phyloP scores from a whole-genome alignment of 1,140 invertebrate species.

The Heliconius hermathena region DNA sequence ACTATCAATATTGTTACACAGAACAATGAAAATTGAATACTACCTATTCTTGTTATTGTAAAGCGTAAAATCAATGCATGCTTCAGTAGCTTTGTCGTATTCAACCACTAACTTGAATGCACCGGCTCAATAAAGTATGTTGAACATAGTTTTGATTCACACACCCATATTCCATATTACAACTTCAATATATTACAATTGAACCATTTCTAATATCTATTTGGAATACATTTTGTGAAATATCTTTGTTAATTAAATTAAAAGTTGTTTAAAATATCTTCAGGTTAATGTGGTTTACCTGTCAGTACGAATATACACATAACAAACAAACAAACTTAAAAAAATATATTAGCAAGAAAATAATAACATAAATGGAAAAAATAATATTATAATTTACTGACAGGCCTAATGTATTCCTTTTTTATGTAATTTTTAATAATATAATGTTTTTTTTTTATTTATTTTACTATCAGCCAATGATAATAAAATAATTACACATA shows the following conservation, averaged over 20 bases:
- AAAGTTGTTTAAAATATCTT: not conserved
- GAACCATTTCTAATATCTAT: not conserved
- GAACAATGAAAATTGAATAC: slow-evolving; percentile 39
- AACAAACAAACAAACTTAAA: not conserved
- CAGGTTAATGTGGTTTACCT: not conserved
- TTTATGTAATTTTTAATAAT: not conserved
- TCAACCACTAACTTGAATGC: slow-evolving; percentile 39
- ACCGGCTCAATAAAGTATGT: slow-evolving; percentile 23
- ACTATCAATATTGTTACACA: slow-evolving; percentile 51
- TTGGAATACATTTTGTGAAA: not conserved
- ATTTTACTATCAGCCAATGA: not conserved
- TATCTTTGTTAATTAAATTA: not conserved
- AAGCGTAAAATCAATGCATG: slow-evolving; percentile 46
- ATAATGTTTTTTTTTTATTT: not conserved
- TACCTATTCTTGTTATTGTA: slow-evolving; percentile 49
- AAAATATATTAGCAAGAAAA: not conserved
- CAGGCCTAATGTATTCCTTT: not conserved
- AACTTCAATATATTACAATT: not conserved
- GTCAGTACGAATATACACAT: slow-evolving; percentile 1
- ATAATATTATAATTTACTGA: not conserved
- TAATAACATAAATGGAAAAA: too few species aligned
- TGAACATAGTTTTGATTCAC: slow-evolving; percentile 15
- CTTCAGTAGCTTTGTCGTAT: slow-evolving; percentile 44
- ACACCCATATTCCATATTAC: not conserved
- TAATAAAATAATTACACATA: not conserved